These are phyloP conservation scores for Muricea muricata DNA, from an alignment of 92 coral and sea anemone genomes.

Conservation along the genomic window DNA sequence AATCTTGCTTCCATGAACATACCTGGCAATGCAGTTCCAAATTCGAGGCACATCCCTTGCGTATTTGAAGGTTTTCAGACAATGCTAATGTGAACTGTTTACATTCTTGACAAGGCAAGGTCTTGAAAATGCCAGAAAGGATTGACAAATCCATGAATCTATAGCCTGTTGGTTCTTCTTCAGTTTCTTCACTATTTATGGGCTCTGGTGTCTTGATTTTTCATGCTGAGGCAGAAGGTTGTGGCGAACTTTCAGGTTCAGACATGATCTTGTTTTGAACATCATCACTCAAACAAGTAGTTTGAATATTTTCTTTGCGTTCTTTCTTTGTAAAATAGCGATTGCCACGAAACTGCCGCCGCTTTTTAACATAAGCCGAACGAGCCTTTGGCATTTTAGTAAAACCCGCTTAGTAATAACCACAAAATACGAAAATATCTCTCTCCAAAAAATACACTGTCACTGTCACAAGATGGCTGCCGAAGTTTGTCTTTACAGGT, in stretches of 20 bases:
- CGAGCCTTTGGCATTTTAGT: too few species aligned
- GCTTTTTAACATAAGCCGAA: too few species aligned
- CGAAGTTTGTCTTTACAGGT: too few species aligned
- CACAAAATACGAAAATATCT: too few species aligned
- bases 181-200: background rate
- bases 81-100: background rate
- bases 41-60: constrained; percentile 40
- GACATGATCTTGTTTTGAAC: background rate
- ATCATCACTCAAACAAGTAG: too few species aligned
- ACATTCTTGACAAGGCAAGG: constrained; percentile 23
- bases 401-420: too few species aligned
- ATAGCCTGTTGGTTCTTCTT: constrained; percentile 6
- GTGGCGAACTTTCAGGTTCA: background rate
- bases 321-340: too few species aligned
- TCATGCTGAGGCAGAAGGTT: constrained; percentile 22
- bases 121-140: background rate
- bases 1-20: constrained; percentile 14
- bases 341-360: too few species aligned
- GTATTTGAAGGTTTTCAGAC: constrained; percentile 29
- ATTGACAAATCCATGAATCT: constrained; percentile 22
- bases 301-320: too few species aligned
- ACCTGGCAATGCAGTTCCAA: constrained; percentile 13
- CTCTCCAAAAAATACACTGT: too few species aligned
- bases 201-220: constrained; percentile 18
- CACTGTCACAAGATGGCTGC: too few species aligned